Percentiles rank a stretch among this genome's conserved stretches.
Evolutionary conservation across 2,113 vertebrate species (phyloP).

Genomic region (Octodon degus): DNA sequence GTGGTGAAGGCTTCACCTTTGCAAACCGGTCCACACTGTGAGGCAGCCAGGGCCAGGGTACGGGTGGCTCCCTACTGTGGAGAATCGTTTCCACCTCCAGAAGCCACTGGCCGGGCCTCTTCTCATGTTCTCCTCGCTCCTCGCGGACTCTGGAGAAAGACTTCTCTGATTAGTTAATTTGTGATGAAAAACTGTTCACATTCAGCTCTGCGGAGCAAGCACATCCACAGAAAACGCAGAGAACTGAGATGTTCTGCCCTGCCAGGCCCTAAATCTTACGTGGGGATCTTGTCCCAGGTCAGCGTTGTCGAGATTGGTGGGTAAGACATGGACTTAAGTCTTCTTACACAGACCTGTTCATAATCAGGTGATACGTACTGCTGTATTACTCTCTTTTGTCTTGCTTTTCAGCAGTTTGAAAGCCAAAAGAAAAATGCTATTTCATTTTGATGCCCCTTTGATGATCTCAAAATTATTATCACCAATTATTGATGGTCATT

Average conservation of each 20-base stretch:
- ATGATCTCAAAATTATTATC: background rate
- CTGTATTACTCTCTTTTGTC: background rate
- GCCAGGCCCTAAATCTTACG: background rate
- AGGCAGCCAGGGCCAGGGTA: background rate
- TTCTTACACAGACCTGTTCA: background rate
- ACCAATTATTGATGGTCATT: background rate
- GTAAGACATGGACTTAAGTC: background rate
- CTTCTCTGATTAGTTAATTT: background rate
- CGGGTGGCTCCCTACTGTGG: background rate
- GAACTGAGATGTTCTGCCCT: background rate
- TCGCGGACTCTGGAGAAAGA: background rate
- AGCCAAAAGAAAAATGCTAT: background rate
- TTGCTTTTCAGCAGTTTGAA: background rate
- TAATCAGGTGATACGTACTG: background rate
- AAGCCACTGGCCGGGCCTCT: background rate
- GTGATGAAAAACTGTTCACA: background rate
- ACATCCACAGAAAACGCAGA: background rate
- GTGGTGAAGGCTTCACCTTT: background rate
- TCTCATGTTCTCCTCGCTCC: background rate
- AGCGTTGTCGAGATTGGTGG: background rate
- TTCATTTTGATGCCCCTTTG: background rate
- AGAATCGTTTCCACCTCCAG: background rate
- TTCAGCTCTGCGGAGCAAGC: background rate
- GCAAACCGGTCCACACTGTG: background rate
- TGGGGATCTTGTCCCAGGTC: background rate